phyloP scores from a whole-genome alignment of 2,888 invertebrate genomes.

The Philopedon plagiatum region DNA sequence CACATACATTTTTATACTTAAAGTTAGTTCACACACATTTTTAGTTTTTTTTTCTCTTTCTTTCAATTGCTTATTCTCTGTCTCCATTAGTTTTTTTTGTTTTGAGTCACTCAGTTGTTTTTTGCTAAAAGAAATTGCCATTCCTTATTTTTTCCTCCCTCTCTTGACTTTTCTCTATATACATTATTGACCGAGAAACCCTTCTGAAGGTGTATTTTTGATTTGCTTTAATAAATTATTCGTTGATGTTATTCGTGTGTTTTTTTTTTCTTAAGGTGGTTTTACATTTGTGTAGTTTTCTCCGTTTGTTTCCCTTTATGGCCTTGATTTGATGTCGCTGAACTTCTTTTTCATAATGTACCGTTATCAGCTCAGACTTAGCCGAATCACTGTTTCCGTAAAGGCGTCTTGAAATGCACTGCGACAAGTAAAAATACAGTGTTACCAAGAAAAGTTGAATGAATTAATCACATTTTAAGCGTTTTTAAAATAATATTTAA shows the following conservation, averaged over 20 bases:
- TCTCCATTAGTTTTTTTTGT: constrained; percentile 25
- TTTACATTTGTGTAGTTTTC: constrained; percentile 27
- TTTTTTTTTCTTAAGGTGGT: constrained; percentile 29
- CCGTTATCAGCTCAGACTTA: no score
- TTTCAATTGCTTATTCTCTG: constrained; percentile 26
- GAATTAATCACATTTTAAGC: no score
- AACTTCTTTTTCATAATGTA: no score
- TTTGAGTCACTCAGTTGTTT: constrained; percentile 20
- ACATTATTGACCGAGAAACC: constrained; percentile 3
- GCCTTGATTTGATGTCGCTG: no score
- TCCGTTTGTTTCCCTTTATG: not conserved
- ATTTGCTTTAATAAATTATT: constrained; percentile 26
- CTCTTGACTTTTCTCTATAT: not conserved
- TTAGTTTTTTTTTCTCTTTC: constrained; percentile 6
- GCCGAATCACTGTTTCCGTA: no score
- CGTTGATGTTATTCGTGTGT: constrained; percentile 42
- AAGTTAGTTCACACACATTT: constrained; percentile 42
- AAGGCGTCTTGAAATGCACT: no score
- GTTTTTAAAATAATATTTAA: no score
- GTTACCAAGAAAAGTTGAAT: no score
- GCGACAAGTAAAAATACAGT: no score
- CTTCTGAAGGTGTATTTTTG: constrained; percentile 23
- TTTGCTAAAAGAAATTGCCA: constrained; percentile 1
- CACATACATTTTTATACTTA: constrained; percentile 55
- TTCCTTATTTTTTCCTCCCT: not conserved